Base-by-base conservation (phyloP, 2,888 invertebrate species). In the Operophtera brumata region DNA sequence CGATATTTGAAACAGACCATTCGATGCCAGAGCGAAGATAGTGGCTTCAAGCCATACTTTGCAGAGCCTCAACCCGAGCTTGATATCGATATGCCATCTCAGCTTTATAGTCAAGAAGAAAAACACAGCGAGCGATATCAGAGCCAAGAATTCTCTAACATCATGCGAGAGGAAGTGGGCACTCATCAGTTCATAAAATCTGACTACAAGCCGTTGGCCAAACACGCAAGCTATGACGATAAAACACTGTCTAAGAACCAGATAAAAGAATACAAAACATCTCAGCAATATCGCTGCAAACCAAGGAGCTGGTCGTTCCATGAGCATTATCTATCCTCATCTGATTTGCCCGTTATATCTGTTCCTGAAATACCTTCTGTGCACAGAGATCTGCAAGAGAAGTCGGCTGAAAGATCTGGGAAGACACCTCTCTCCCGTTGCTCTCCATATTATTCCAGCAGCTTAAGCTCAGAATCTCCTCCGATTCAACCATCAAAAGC, bases 361-460 rank as follows among this genome's bases (percentile, higher is more conserved):
- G 91, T 92, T 14, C 92, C 92, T 40, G 92, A 91, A 71, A 69
- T 88, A 77, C 88, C 82, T 65, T 85, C 73, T 66, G 91, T 73
- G 36, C 84, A 86, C 61, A 81, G 82, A 78, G 92, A 84, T 77
- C 79, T 78, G 67, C 87, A 75, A 72, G 91, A 80, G 74, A 91
- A 79, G 59, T 77, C 78, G 2, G 70, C 64, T 9, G 90, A 90
- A 44, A 73, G 88, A 51, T 91, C 92, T 51, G 91, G 84, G 36
- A 92, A 92, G 70, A 90, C 90, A 11, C 91, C 91, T 62, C 78
- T 94, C 28, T 91, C 93, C 0, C 93, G 94, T 73, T 94, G 94
- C 71, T 94, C 94, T 1, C 94, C 94, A 0, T 94, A 94, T 73
- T 94, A 94, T 77, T 94, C 94, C 26, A 94, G 94, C 70, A 94